These are phyloP conservation scores for Atrina japonica DNA, from an alignment of 2,888 invertebrate genomes.

Conservation along the genomic window DNA sequence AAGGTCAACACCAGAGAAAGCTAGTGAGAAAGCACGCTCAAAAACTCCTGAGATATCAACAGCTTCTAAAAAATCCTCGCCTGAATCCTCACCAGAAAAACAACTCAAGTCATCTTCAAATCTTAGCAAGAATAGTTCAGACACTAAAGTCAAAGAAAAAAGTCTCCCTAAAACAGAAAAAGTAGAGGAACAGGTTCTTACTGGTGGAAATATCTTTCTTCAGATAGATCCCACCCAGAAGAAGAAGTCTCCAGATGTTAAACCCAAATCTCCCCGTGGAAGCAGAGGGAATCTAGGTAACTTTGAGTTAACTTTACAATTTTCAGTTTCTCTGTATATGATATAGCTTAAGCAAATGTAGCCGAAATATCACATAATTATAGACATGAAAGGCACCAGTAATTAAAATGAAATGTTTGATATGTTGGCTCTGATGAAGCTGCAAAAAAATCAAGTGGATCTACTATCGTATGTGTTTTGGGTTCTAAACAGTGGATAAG, in stretches of 20 bases:
- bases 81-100: conserved; percentile 11
- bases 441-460: too few species aligned
- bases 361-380: too few species aligned
- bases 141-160: conserved; percentile 14
- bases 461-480: too few species aligned
- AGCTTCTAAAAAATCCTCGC: conserved; percentile 13
- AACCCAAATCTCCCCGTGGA: conserved; percentile 1
- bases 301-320: too few species aligned
- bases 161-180: conserved; percentile 13
- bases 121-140: neutral
- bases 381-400: too few species aligned
- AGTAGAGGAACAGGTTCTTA: conserved; percentile 42
- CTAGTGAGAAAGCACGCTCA: neutral
- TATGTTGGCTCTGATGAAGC: too few species aligned
- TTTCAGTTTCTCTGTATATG: too few species aligned
- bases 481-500: too few species aligned
- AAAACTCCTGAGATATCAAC: neutral
- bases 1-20: neutral
- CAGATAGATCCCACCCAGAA: conserved; percentile 69
- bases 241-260: conserved; percentile 32
- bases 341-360: too few species aligned
- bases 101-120: conserved; percentile 4
- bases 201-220: conserved; percentile 63
- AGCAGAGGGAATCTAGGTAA: conserved; percentile 2
- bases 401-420: too few species aligned